Evolutionary conservation across 2,888 invertebrate genomes (phyloP).

Genomic region (Melieria picta): DNA sequence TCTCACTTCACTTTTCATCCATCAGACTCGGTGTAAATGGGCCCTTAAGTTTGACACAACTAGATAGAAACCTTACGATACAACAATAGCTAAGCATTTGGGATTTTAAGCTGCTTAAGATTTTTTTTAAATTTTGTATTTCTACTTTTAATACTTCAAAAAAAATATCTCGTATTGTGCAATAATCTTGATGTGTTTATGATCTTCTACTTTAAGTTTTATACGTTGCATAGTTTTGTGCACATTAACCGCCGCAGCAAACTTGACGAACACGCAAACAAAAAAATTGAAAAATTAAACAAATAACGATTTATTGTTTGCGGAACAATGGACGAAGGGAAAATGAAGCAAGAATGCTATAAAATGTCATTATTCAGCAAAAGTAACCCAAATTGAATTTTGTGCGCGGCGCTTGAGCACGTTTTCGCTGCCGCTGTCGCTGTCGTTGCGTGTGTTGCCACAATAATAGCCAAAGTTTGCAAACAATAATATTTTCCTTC

Average conservation of each 20-base stretch:
- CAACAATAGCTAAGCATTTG: too few species aligned
- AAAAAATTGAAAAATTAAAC: slow-evolving; percentile 7
- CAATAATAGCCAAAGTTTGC: slow-evolving; percentile 20
- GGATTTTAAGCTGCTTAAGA: too few species aligned
- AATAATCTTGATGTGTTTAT: too few species aligned
- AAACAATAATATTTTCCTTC: slow-evolving; percentile 11
- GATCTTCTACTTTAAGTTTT: too few species aligned
- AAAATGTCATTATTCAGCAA: slow-evolving; percentile 35
- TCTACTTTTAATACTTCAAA: too few species aligned
- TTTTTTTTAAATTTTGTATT: too few species aligned
- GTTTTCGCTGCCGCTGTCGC: slow-evolving; percentile 4
- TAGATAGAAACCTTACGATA: too few species aligned
- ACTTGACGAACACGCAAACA: background rate
- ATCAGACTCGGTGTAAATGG: too few species aligned
- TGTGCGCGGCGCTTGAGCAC: slow-evolving; percentile 2
- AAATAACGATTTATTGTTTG: background rate
- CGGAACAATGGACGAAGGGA: background rate
- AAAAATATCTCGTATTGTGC: too few species aligned
- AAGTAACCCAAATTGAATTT: slow-evolving; percentile 40
- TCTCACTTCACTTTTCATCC: background rate
- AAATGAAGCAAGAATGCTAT: slow-evolving; percentile 2
- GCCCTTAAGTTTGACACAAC: too few species aligned
- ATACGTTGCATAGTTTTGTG: too few species aligned
- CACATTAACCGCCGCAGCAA: too few species aligned
- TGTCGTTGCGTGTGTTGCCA: background rate